Evolutionary conservation across 2,888 invertebrate species (phyloP).

Genomic region (Agrochola lota): DNA sequence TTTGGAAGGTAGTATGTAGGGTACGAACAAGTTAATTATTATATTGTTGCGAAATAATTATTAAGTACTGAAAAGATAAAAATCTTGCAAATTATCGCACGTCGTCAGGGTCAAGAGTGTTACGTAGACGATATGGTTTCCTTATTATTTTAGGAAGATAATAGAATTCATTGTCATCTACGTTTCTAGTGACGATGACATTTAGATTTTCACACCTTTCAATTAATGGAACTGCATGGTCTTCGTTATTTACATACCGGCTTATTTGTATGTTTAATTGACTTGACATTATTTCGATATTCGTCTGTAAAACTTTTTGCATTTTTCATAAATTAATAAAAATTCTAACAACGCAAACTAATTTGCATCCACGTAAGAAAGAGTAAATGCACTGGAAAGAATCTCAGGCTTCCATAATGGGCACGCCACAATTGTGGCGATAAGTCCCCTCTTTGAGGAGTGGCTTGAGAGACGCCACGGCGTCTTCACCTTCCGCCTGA

Average conservation of each 20-base stretch:
- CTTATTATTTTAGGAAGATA: constrained; percentile 46
- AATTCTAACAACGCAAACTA: neutral
- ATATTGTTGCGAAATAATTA: constrained; percentile 31
- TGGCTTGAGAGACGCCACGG: no score
- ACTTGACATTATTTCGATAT: neutral
- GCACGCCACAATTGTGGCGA: no score
- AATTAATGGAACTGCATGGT: constrained; percentile 5
- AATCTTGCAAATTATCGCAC: constrained; percentile 43
- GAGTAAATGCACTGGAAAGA: constrained; percentile 32
- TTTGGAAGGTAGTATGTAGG: neutral
- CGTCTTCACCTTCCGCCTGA: no score
- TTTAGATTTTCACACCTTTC: constrained; percentile 20
- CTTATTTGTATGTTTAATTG: neutral
- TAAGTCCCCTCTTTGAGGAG: no score
- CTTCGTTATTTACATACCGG: constrained; percentile 12
- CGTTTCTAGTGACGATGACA: constrained; percentile 13
- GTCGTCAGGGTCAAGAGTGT: constrained; percentile 44
- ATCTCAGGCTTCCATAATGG: constrained; percentile 30
- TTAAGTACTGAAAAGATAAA: constrained; percentile 17
- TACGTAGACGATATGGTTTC: constrained; percentile 22
- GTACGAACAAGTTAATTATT: neutral
- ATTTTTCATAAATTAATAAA: no score
- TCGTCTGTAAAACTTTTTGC: no score
- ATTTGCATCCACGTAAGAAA: constrained; percentile 5
- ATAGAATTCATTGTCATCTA: constrained; percentile 44